A percentile compares a stretch with the other conserved stretches of the same genome.
Evolutionary conservation across 2,797 vertebrate genomes (phyloP).

Genomic region (Xiphophorus birchmanni): DNA sequence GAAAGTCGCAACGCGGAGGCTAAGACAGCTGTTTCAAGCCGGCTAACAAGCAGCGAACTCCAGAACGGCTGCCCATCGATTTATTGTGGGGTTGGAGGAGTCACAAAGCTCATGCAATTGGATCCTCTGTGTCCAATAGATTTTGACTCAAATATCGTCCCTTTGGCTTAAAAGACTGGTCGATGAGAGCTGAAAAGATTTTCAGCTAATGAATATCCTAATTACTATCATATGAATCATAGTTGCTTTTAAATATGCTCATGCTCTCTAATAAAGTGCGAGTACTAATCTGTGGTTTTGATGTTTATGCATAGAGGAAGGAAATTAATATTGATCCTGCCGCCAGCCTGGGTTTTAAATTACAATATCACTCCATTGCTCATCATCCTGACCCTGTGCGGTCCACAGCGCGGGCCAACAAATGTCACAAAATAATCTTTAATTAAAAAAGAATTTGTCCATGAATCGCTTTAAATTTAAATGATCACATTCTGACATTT

Average conservation of each 20-base stretch:
- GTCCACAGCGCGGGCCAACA: slow-evolving; percentile 2
- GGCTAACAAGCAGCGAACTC: slow-evolving; percentile 73
- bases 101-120: slow-evolving; percentile 67
- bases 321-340: slow-evolving; percentile 63
- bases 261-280: slow-evolving; percentile 62
- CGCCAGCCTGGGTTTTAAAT: slow-evolving; percentile 21
- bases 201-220: slow-evolving; percentile 73
- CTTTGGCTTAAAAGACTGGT: slow-evolving; percentile 59
- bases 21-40: slow-evolving; percentile 63
- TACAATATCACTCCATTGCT: slow-evolving; percentile 27
- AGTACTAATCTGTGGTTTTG: slow-evolving; percentile 59
- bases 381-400: slow-evolving; percentile 3
- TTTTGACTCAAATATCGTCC: slow-evolving; percentile 69
- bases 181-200: slow-evolving; percentile 58
- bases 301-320: slow-evolving; percentile 64
- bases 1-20: slow-evolving; percentile 49
- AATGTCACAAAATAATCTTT: slow-evolving; percentile 48
- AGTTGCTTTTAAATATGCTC: slow-evolving; percentile 55
- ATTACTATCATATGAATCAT: slow-evolving; percentile 53
- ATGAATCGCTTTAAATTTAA: slow-evolving; percentile 46
- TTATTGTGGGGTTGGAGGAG: slow-evolving; percentile 49
- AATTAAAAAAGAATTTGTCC: slow-evolving; percentile 45
- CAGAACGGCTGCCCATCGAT: slow-evolving; percentile 65
- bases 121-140: slow-evolving; percentile 69
- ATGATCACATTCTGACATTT: slow-evolving; percentile 55